These are phyloP conservation scores for Pteruthius melanotis DNA, from an alignment of 2,113 vertebrate genomes.

Conservation along the genomic window DNA sequence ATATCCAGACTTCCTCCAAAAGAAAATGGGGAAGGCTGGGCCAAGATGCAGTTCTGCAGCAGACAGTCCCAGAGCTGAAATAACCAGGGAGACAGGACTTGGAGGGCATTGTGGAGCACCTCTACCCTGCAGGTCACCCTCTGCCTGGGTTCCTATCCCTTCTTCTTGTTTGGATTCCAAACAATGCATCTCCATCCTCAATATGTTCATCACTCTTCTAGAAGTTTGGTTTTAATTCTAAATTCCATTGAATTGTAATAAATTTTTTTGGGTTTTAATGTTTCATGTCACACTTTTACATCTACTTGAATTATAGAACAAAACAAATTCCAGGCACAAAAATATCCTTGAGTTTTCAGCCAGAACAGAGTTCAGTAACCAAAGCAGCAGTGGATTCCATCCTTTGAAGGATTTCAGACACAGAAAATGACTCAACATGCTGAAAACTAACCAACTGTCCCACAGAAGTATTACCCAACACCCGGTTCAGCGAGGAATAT, in stretches of 20 bases:
- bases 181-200: neutral
- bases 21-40: neutral
- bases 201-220: neutral
- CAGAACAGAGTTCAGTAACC: neutral
- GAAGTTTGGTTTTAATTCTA: neutral
- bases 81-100: neutral
- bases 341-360: neutral
- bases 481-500: neutral
- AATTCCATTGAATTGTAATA: neutral
- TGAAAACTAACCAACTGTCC: neutral
- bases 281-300: neutral
- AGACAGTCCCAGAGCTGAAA: neutral
- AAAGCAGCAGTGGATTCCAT: neutral
- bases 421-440: neutral
- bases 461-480: neutral
- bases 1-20: neutral
- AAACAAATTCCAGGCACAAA: neutral
- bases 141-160: neutral
- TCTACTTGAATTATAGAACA: neutral
- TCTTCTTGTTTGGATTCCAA: neutral
- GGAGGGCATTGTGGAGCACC: neutral
- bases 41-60: neutral
- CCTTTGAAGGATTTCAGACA: neutral
- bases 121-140: neutral
- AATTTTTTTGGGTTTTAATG: neutral